Percentiles rank a stretch among this genome's conserved stretches.
Evolutionary conservation across 2,888 invertebrate genomes (phyloP).

Genomic region (Cephus rjabovi): DNA sequence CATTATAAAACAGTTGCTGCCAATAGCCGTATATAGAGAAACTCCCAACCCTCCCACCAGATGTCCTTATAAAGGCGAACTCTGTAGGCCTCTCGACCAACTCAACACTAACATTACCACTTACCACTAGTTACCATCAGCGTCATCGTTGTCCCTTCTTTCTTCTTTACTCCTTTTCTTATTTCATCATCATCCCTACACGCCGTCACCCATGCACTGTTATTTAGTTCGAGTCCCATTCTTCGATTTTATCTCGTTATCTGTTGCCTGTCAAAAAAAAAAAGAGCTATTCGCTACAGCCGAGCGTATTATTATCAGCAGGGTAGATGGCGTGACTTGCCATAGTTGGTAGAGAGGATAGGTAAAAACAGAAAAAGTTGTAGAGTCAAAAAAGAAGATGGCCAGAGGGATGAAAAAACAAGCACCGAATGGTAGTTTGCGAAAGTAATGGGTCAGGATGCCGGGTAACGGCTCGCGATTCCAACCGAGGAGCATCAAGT

Average conservation of each 20-base stretch:
- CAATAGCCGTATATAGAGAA: slow-evolving; percentile 46
- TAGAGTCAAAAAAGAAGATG: neutral
- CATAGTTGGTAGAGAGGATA: neutral
- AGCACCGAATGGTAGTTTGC: neutral
- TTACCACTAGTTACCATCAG: neutral
- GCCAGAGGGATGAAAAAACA: neutral
- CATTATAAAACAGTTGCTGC: slow-evolving; percentile 62
- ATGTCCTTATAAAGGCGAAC: slow-evolving; percentile 35
- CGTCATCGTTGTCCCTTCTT: neutral
- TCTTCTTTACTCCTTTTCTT: neutral
- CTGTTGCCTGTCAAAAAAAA: neutral
- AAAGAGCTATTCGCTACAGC: neutral
- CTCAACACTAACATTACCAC: neutral
- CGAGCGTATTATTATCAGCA: neutral
- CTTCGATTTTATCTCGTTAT: neutral
- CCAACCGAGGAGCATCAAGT: slow-evolving; percentile 33
- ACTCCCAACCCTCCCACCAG: slow-evolving; percentile 25
- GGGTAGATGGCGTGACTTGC: neutral
- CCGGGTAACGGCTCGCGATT: slow-evolving; percentile 26
- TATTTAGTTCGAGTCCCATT: neutral
- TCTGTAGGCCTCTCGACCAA: neutral
- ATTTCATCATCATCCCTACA: neutral
- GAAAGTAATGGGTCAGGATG: neutral
- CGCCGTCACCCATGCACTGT: neutral
- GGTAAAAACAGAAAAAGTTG: too few relatives aligned